These are phyloP conservation scores for Macrophya annulata DNA, from an alignment of 2,888 invertebrate species.

Conservation along the genomic window DNA sequence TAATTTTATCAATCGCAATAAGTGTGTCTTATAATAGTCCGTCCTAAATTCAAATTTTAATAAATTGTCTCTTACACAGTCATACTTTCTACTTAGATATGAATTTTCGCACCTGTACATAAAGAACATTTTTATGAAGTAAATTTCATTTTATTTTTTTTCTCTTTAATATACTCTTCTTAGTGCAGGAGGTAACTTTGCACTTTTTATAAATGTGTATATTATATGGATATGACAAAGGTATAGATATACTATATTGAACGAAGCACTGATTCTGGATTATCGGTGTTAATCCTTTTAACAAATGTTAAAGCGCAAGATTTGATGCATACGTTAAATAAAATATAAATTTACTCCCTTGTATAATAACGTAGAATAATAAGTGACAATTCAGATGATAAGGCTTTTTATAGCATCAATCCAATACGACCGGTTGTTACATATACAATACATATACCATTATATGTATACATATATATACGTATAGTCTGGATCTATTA, in stretches of 20 bases:
- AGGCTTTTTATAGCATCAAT: neutral
- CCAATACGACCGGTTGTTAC: neutral
- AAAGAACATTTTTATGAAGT: too few relatives aligned
- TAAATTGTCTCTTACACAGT: too few relatives aligned
- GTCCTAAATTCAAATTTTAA: neutral
- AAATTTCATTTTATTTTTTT: too few relatives aligned
- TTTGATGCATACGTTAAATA: too few relatives aligned
- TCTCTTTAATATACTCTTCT: too few relatives aligned
- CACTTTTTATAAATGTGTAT: neutral
- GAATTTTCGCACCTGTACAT: too few relatives aligned
- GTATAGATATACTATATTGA: neutral
- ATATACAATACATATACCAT: neutral
- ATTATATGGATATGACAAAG: neutral
- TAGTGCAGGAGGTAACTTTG: neutral
- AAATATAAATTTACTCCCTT: too few relatives aligned
- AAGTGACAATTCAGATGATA: constrained; percentile 7
- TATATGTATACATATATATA: neutral
- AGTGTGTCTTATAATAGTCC: neutral
- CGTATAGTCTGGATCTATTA: constrained; percentile 65
- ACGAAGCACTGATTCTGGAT: neutral
- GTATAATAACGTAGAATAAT: neutral
- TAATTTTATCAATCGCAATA: neutral
- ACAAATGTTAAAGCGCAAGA: too few relatives aligned
- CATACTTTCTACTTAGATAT: too few relatives aligned
- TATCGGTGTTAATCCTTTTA: too few relatives aligned